These are phyloP conservation scores for Lethrus apterus DNA, from an alignment of 1,140 invertebrate genomes.

Conservation along the genomic window DNA sequence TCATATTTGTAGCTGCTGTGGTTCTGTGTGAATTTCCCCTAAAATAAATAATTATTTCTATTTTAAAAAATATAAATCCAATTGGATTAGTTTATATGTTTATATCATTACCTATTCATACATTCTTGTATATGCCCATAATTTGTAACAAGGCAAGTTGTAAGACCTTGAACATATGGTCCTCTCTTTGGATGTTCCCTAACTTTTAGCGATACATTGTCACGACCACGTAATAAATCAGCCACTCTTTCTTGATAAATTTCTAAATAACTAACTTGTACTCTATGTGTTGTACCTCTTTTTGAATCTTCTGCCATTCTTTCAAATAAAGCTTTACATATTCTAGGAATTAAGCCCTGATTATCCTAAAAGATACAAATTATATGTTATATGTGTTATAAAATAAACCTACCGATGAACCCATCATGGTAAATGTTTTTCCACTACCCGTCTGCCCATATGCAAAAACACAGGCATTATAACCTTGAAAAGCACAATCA, in stretches of 20 bases:
- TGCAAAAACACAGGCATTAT: constrained; percentile 97
- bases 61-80: not conserved
- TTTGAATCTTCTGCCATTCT: constrained; percentile 71
- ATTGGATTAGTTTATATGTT: constrained; percentile 8
- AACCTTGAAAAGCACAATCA: constrained; percentile 91
- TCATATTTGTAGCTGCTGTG: constrained; percentile 79
- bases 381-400: not conserved
- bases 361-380: constrained; percentile 52
- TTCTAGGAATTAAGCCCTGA: constrained; percentile 79
- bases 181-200: constrained; percentile 87
- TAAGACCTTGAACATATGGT: constrained; percentile 89
- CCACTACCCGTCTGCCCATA: constrained; percentile 91
- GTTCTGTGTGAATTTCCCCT: constrained; percentile 75
- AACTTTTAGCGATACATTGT: constrained; percentile 69
- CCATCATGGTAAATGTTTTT: constrained; percentile 99
- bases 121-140: constrained; percentile 74
- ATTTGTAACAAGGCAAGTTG: constrained; percentile 77
- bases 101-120: constrained; percentile 35
- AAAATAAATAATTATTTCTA: constrained; percentile 22
- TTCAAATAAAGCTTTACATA: constrained; percentile 70
- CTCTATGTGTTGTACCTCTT: constrained; percentile 72
- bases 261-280: constrained; percentile 81
- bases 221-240: constrained; percentile 68
- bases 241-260: constrained; percentile 89
- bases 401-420: constrained; percentile 55